These are phyloP conservation scores for Hippopotamyrus pictus DNA, from an alignment of 2,797 vertebrate genomes.

Conservation along the genomic window DNA sequence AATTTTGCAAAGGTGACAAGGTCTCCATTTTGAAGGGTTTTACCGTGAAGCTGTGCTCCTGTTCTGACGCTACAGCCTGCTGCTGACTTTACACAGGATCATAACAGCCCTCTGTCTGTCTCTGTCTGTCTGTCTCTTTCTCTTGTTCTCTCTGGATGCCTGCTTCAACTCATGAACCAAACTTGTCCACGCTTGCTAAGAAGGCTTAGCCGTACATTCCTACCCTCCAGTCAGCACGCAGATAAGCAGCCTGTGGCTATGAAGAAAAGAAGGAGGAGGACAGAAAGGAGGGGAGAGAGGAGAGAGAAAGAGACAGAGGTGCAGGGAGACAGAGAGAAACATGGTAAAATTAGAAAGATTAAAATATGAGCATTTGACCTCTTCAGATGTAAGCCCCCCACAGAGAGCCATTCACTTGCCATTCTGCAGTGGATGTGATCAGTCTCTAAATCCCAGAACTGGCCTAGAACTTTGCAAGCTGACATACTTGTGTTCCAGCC, in stretches of 20 bases:
- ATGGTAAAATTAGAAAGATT: neutral
- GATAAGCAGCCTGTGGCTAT: neutral
- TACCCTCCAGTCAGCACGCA: slow-evolving; percentile 3
- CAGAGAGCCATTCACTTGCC: neutral
- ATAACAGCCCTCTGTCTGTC: neutral
- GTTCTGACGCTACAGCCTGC: neutral
- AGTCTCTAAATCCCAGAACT: neutral
- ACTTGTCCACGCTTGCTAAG: slow-evolving; percentile 18
- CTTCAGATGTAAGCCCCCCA: neutral
- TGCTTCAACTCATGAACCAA: neutral
- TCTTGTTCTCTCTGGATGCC: neutral
- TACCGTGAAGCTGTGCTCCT: neutral
- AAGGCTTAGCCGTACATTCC: slow-evolving; percentile 13
- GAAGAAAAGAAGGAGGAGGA: neutral
- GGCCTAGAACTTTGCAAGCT: neutral
- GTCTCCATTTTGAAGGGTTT: slow-evolving; percentile 6
- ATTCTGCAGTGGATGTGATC: neutral
- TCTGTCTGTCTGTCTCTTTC: neutral
- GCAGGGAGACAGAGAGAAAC: neutral
- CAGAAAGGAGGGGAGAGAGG: neutral
- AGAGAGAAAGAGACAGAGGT: neutral
- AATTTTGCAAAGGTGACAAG: slow-evolving; percentile 3
- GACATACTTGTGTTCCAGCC: neutral
- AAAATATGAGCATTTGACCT: neutral
- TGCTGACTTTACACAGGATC: neutral